phyloP scores from a whole-genome alignment of 1,140 invertebrate genomes.

The Bombus soroeensis region DNA sequence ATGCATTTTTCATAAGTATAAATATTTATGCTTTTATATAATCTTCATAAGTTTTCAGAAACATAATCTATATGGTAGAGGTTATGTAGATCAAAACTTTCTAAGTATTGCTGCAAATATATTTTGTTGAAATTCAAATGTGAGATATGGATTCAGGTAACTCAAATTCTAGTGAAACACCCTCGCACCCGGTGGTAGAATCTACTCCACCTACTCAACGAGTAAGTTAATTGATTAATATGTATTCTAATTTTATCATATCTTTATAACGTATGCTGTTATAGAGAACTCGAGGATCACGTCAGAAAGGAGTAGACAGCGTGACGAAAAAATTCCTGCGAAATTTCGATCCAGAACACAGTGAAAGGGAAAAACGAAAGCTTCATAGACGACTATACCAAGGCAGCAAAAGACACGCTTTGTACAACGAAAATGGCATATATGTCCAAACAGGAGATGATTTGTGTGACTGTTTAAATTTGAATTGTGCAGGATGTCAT shows the following conservation, averaged over 20 bases:
- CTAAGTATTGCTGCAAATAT: no score
- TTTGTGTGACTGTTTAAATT: constrained; percentile 90
- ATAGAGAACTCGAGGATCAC: constrained; percentile 70
- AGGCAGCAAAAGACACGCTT: constrained; percentile 68
- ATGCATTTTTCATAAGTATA: neutral
- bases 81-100: neutral
- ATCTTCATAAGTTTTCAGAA: no score
- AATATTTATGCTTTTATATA: neutral
- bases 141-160: constrained; percentile 9
- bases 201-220: constrained; percentile 17
- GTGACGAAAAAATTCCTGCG: constrained; percentile 77
- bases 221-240: constrained; percentile 6
- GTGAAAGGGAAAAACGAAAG: constrained; percentile 80
- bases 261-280: neutral
- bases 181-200: neutral
- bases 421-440: constrained; percentile 80
- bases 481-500: constrained; percentile 90
- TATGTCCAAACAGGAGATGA: constrained; percentile 84
- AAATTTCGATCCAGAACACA: constrained; percentile 80
- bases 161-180: neutral
- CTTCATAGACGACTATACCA: constrained; percentile 77
- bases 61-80: neutral
- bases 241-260: neutral
- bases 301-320: constrained; percentile 66
- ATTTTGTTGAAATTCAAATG: neutral